Percentiles rank a stretch among this genome's conserved stretches.
Evolutionary conservation across 2,888 invertebrate genomes (phyloP).

Genomic region (Leuctra nigra): DNA sequence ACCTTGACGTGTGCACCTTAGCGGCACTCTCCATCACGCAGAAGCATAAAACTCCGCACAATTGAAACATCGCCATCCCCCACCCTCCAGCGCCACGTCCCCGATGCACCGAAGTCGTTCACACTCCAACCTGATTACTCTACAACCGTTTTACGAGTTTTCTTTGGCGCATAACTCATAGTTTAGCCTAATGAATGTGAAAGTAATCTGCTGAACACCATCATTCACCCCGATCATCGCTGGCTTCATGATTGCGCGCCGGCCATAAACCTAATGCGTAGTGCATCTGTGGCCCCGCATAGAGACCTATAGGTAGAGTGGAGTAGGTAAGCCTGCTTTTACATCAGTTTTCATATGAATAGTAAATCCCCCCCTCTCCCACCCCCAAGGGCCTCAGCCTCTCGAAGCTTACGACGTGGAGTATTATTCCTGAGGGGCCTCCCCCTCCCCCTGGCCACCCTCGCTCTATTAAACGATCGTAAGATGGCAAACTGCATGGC

Average conservation of each 20-base stretch:
- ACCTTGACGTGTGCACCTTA: too few relatives aligned
- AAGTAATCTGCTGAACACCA: too few relatives aligned
- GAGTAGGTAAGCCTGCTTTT: conserved; percentile 12
- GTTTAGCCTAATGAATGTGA: too few relatives aligned
- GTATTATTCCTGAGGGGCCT: conserved; percentile 19
- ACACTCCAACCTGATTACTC: too few relatives aligned
- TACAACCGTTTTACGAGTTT: too few relatives aligned
- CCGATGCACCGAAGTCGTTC: too few relatives aligned
- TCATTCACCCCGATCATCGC: too few relatives aligned
- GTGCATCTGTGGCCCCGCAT: background rate
- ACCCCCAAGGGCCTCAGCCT: background rate
- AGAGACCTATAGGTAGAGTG: background rate
- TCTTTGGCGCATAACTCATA: too few relatives aligned
- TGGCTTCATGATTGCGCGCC: background rate
- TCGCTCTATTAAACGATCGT: conserved; percentile 16
- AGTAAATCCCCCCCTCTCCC: conserved; percentile 18
- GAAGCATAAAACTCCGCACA: too few relatives aligned
- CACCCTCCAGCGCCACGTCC: too few relatives aligned
- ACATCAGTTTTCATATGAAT: conserved; percentile 23
- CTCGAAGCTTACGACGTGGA: conserved; percentile 10
- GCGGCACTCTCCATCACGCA: too few relatives aligned
- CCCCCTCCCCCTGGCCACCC: conserved; percentile 1
- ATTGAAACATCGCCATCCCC: too few relatives aligned
- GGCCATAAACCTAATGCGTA: conserved; percentile 1
- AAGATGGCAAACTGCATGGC: conserved; percentile 20